Evolutionary conservation across 2,797 vertebrate species (phyloP).

Genomic region (Anas georgica): DNA sequence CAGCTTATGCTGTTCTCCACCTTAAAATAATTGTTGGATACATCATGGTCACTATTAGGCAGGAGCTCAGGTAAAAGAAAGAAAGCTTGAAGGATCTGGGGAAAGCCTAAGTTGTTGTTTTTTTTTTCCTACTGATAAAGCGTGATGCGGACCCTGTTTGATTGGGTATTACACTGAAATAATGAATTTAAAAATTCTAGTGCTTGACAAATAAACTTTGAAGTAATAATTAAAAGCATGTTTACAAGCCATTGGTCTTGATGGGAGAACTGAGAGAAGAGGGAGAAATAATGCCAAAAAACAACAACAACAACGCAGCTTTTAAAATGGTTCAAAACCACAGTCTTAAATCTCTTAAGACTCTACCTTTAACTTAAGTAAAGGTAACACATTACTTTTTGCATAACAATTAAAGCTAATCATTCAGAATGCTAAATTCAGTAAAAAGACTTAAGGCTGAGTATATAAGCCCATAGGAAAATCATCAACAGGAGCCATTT

Average conservation of each 20-base stretch:
- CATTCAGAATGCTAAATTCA: background rate
- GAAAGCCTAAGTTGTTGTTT: background rate
- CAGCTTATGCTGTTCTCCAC: background rate
- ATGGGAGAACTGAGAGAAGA: background rate
- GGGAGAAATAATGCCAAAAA: background rate
- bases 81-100: background rate
- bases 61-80: background rate
- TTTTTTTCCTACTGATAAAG: constrained; percentile 9
- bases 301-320: background rate
- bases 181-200: background rate
- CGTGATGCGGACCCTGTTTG: background rate
- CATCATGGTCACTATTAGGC: background rate
- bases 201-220: background rate
- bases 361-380: too few species aligned
- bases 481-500: background rate
- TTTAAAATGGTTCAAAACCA: background rate
- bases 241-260: background rate
- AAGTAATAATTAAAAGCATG: background rate
- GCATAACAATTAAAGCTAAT: background rate
- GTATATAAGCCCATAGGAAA: background rate
- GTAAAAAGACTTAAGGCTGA: background rate
- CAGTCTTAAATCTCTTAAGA: background rate
- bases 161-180: background rate
- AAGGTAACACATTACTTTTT: background rate
- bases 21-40: background rate